Conservation (phyloP, 2,888 invertebrate species). For the Steromphala cineraria region DNA sequence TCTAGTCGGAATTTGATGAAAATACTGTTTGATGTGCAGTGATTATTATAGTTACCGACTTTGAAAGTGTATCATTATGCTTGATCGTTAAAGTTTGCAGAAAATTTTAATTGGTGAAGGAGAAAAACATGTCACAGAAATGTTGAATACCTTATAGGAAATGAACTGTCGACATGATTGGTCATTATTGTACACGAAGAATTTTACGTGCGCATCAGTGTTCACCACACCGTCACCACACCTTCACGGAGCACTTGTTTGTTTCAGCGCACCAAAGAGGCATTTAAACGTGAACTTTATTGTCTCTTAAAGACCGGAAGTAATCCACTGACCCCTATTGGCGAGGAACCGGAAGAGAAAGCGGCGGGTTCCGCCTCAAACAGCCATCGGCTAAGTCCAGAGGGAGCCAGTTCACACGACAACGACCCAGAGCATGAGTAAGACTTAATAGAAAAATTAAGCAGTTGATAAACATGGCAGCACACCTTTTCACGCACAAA, state of each 20-base stretch:
- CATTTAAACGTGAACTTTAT: conserved; percentile 19
- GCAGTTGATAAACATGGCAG: too few species aligned
- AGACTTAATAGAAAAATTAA: background rate
- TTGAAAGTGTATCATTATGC: too few species aligned
- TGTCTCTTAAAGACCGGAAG: conserved; percentile 18
- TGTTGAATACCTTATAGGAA: too few species aligned
- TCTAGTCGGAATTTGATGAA: too few species aligned
- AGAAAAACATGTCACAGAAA: too few species aligned
- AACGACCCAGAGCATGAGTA: conserved; percentile 1
- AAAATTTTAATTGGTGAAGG: too few species aligned
- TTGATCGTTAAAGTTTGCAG: too few species aligned
- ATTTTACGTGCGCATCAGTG: background rate
- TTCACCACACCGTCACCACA: background rate
- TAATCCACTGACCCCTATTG: conserved; percentile 5
- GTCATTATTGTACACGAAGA: too few species aligned
- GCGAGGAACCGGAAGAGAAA: conserved; percentile 2
- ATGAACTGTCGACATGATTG: too few species aligned
- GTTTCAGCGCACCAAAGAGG: conserved; percentile 17
- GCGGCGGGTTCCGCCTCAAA: background rate
- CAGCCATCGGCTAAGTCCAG: conserved; percentile 5
- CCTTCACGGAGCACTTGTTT: conserved; percentile 11
- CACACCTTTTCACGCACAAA: too few species aligned
- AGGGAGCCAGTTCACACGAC: conserved; percentile 5
- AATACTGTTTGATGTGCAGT: too few species aligned
- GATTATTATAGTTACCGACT: too few species aligned